A percentile compares a stretch with the other conserved stretches of the same genome.
Evolutionary conservation across 2,888 invertebrate species (phyloP).

Genomic region (Temnothorax ravouxi): DNA sequence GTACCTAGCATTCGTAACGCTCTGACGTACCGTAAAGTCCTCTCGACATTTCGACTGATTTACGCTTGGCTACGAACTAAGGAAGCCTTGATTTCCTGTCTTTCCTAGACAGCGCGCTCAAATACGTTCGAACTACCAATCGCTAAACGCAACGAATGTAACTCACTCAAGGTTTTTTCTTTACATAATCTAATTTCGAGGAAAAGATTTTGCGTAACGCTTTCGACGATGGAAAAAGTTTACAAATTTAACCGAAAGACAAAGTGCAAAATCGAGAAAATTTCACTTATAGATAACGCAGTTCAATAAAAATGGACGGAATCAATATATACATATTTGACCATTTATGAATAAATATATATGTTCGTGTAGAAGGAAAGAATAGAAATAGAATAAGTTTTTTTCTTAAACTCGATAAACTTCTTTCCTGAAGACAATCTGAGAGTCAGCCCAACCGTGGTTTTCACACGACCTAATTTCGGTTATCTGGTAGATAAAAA

Average conservation of each 20-base stretch:
- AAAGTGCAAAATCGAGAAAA: not conserved
- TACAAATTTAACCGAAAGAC: not conserved
- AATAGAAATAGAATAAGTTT: not conserved
- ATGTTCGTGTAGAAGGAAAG: not conserved
- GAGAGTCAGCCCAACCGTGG: not conserved
- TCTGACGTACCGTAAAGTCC: constrained; percentile 56
- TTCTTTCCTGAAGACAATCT: not conserved
- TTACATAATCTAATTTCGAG: not conserved
- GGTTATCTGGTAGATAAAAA: constrained; percentile 64
- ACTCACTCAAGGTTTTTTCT: constrained; percentile 2
- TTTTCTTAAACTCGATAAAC: not conserved
- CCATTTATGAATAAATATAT: not conserved
- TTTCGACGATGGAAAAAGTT: not conserved
- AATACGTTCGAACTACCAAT: not conserved
- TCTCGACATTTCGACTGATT: constrained; percentile 57
- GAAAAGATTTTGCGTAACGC: not conserved
- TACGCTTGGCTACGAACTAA: constrained; percentile 3
- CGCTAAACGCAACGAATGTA: not conserved
- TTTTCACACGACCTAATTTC: constrained; percentile 64
- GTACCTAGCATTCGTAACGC: constrained; percentile 65
- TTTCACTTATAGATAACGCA: not conserved
- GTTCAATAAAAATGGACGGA: not conserved
- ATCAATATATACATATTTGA: not conserved
- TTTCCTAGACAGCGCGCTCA: not conserved
- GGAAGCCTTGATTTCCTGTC: constrained; percentile 24